phyloP scores from a whole-genome alignment of 23 tunicate species.

The Diplosoma virens region DNA sequence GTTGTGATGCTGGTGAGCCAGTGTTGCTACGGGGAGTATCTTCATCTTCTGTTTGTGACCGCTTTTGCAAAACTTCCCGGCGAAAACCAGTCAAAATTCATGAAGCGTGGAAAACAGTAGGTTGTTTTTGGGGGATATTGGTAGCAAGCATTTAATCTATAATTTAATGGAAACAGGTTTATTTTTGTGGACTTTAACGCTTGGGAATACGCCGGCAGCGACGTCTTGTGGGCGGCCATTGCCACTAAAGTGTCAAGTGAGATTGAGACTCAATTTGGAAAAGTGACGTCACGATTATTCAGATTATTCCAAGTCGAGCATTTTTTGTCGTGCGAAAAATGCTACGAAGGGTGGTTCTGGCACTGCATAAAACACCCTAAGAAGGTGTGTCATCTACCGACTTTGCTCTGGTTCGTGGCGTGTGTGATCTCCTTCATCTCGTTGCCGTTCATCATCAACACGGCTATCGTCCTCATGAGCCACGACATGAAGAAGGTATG shows the following conservation, averaged over 20 bases:
- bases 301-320: slow-evolving; percentile 37
- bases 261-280: slow-evolving; percentile 72
- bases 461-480: slow-evolving; percentile 30
- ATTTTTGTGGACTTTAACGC: slow-evolving; percentile 83
- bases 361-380: slow-evolving; percentile 74
- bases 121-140: too few species aligned
- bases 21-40: too few species aligned
- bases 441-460: slow-evolving; percentile 59
- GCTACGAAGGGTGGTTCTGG: slow-evolving; percentile 40
- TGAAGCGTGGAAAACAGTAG: too few species aligned
- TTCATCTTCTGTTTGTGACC: too few species aligned
- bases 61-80: too few species aligned
- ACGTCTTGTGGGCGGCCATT: slow-evolving; percentile 88
- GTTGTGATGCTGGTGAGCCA: too few species aligned
- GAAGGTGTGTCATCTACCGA: slow-evolving; percentile 56
- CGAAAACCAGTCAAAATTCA: too few species aligned
- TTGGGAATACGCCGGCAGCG: slow-evolving; percentile 88
- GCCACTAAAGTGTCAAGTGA: slow-evolving; percentile 64
- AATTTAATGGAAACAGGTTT: slow-evolving; percentile 22
- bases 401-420: slow-evolving; percentile 63
- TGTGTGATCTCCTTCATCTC: slow-evolving; percentile 30
- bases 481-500: too few species aligned
- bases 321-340: too few species aligned
- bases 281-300: slow-evolving; percentile 50
- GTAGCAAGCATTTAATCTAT: too few species aligned